Base-by-base conservation (phyloP, 1,140 invertebrate genomes). In the Pogonomyrmex barbatus region DNA sequence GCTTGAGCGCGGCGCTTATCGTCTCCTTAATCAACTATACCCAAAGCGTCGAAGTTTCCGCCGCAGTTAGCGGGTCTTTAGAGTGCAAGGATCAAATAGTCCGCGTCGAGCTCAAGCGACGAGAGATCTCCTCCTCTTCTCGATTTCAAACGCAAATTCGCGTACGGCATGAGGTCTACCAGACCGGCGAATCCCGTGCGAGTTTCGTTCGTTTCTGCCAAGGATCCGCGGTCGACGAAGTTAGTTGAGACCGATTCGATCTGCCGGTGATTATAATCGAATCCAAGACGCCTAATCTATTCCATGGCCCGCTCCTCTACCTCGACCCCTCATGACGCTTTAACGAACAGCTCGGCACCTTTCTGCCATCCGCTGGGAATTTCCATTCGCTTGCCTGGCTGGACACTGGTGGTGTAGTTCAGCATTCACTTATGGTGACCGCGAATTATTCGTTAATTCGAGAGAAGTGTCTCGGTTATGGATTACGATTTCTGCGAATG, bases 111-210 rank as follows among this genome's bases (percentile, higher is more conserved):
- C 33, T 68, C 85, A 63, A 71, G 36, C 67, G 54, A 33, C 65
- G 75, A 75, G 52, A 60, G 8, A 52, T n/a, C 68, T 12, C 54
- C 24, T 6, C 70, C 39, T 8, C 73, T 24, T 76, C 85, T 91
- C 88, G 88, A 93, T 92, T 92, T 93, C 85, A 89, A 92, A 92
- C 89, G 90, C 87, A 93, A 93, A 93, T 92, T 93, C 87, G 82
- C 70, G 87, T 86, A 56, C 79, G 56, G 65, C 71, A 73, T 83
- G 78, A 88, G 87, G 85, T 88, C 84, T 87, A 77, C 71, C 71
- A 68, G 45, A 58, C 79, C 65, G 63, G 67, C 75, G 87, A 90
- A 75, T 92, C 87, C 87, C 87, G 75, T 84, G 87, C 70, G 90
- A 90, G 85, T 88, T 88, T 68, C 73, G 63, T 60, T 58, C 81